Conservation (phyloP, 2,797 vertebrate genomes). For the Oreochromis grahami region DNA sequence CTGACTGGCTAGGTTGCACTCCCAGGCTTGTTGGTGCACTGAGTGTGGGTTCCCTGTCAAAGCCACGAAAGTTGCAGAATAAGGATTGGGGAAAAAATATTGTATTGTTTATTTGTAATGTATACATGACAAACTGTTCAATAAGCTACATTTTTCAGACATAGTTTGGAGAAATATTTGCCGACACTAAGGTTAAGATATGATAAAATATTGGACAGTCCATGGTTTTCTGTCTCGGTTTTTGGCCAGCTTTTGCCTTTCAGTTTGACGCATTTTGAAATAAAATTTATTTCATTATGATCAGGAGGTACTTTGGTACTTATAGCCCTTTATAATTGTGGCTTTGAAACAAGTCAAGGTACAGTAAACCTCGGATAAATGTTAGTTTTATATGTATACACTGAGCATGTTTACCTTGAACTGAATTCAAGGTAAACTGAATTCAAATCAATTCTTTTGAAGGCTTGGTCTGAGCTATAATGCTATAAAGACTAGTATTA, state of each 20-base stretch:
- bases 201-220: neutral
- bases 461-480: no score
- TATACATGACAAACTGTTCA: neutral
- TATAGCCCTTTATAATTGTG: neutral
- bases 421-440: no score
- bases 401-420: neutral
- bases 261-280: neutral
- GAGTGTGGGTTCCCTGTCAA: neutral
- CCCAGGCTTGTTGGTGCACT: neutral
- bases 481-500: no score
- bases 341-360: neutral
- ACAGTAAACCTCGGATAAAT: neutral
- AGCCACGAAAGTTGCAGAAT: neutral
- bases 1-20: neutral
- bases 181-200: neutral
- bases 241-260: neutral
- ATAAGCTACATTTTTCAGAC: neutral
- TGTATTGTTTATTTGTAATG: neutral
- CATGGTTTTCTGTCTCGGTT: neutral
- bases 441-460: no score
- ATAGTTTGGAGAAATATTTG: neutral
- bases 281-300: neutral
- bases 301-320: neutral
- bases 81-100: neutral
- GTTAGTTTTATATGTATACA: neutral